phyloP scores from a whole-genome alignment of 35 echinoderm and acorn worm species.

The Apostichopus japonicus region DNA sequence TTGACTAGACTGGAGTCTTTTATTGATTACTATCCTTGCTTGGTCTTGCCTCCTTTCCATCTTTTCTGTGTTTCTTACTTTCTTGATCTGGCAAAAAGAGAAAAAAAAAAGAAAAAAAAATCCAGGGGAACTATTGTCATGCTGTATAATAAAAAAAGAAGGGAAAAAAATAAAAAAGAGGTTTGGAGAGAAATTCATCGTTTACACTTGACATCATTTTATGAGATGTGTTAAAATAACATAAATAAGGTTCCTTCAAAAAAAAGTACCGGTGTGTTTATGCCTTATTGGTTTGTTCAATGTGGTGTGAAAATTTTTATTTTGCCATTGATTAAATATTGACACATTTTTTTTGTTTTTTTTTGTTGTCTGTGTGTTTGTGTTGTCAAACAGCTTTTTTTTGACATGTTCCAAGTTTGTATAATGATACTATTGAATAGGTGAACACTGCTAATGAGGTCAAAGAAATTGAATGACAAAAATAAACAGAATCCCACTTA shows the following conservation, averaged over 20 bases:
- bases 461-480: not conserved
- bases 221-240: slow-evolving; percentile 14
- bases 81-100: not conserved
- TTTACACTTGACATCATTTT: slow-evolving; percentile 27
- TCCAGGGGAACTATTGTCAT: not conserved
- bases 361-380: not conserved
- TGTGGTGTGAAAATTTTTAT: slow-evolving; percentile 22
- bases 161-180: not conserved
- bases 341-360: not conserved
- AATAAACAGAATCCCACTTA: not conserved
- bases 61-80: not conserved
- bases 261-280: slow-evolving; percentile 6
- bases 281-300: slow-evolving; percentile 50
- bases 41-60: not conserved
- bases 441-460: not conserved
- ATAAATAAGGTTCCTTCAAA: not conserved
- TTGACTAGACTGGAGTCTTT: slow-evolving; percentile 39
- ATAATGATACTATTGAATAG: no score
- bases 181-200: not conserved
- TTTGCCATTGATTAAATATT: slow-evolving; percentile 46
- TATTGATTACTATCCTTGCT: not conserved
- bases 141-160: not conserved
- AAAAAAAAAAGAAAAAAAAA: not conserved
- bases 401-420: not conserved
- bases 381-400: not conserved